Base-by-base conservation (phyloP, 30 jellyfish, hydroid and myxozoan species). In the Pelagia noctiluca region DNA sequence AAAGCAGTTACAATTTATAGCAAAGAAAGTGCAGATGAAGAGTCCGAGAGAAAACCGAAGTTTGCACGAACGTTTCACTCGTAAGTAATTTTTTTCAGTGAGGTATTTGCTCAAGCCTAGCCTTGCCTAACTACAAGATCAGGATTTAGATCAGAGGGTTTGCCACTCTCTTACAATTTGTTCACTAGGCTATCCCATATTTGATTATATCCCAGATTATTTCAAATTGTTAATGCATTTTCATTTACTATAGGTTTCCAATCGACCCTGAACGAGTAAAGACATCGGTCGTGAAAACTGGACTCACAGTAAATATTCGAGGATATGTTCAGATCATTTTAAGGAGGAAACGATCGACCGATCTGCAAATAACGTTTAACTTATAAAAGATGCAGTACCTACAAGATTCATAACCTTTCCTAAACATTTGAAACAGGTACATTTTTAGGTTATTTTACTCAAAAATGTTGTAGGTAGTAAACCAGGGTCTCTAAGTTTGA, bases 331-430 rank as follows among this genome's bases (percentile, higher is more conserved):
- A n/a, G n/a, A n/a, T n/a, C n/a, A n/a, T n/a, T n/a, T 66, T 30
- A 30, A 25, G 66, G 80, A 66, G 31, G 68, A 66, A 66, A 34
- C 16, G 63, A 66, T 66, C 16, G 66, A 66, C 16, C 63, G 66
- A 22, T 66, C 68, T 16, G 80, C 12, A 23, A 66, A 30, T 30
- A 25, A 25, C 22, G 25, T 66, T 10, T n/a, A 66, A 30, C 68
- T 66, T 19, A 25, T 8, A 13, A 34, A 16, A 13, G 19, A 66
- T 66, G 80, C 80, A 7, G 26, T 66, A 18, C 80, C 80, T 23
- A 66, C 80, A 30, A 66, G 80, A 66, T 66, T 66, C 26, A 66
- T n/a, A 16, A 34, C 12, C 28, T 60, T 60, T 60, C 72, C 72
- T 7, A 13, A 60, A 60, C 72, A 60, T 60, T 30, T 60, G 24